Evolutionary conservation across 2,797 vertebrate genomes (phyloP).

Genomic region (Pithecia hirsuta): DNA sequence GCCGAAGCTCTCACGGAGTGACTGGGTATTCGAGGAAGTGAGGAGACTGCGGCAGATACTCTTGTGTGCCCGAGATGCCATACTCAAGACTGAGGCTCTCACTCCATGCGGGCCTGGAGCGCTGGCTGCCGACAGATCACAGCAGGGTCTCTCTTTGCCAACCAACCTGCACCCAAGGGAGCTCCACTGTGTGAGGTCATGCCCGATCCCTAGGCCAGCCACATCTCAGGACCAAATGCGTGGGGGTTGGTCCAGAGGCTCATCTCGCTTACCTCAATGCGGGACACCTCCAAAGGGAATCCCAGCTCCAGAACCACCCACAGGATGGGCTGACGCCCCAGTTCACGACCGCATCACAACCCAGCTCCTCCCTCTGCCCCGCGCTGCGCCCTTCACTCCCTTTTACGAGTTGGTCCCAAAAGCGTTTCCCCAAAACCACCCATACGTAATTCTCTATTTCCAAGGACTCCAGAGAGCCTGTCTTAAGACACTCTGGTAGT

Average conservation of each 20-base stretch:
- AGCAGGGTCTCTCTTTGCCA: rapidly evolving
- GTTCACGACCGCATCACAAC: rapidly evolving
- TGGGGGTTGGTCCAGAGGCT: neutral
- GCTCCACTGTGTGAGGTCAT: rapidly evolving
- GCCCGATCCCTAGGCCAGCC: rapidly evolving
- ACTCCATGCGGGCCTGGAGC: rapidly evolving
- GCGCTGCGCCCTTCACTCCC: rapidly evolving
- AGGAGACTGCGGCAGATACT: too few species aligned
- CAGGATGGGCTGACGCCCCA: rapidly evolving
- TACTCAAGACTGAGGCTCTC: rapidly evolving
- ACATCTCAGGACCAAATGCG: rapidly evolving
- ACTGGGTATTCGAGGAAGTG: too few species aligned
- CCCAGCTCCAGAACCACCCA: neutral
- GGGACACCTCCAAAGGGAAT: neutral
- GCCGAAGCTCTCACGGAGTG: rapidly evolving
- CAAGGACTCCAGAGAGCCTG: neutral
- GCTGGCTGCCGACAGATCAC: rapidly evolving
- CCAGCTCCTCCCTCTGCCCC: too few species aligned
- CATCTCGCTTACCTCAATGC: too few species aligned
- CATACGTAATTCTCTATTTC: rapidly evolving
- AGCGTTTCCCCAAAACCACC: neutral
- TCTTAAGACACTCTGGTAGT: neutral
- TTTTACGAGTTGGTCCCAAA: too few species aligned
- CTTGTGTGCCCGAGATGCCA: too few species aligned
- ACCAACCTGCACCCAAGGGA: rapidly evolving